Base-by-base conservation (phyloP, 1,140 invertebrate species). In the Colletes gigas region DNA sequence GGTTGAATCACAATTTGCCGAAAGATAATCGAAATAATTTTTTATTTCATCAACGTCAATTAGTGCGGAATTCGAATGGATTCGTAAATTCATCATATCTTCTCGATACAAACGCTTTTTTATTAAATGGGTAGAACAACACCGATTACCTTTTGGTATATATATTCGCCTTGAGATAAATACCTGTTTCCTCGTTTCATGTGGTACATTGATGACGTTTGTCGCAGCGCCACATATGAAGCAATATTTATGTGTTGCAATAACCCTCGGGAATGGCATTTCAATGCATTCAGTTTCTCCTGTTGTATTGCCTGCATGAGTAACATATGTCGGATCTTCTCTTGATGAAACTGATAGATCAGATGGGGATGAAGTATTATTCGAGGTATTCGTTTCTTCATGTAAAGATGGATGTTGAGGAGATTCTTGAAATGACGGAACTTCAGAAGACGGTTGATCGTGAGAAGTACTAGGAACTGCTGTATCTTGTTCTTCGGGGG, bases 21-120 rank as follows among this genome's bases (percentile, higher is more conserved):
- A 39, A 14, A 77, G 65, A 30, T 39, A 57, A 59, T 68, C 63
- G 30, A 77, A 67, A 8, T 59, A 17, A 47, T 67, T 67, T 3
- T 14, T 47, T n/a, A 77, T 44, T 15, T 68, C 65, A 30, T n/a
- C 17, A 4, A 3, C 63, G 30, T 14, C 59, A 1, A 68, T 15
- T 59, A n/a, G 63, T 41, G 60, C 3, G 39, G 62, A 30, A n/a
- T 65, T 75, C 14, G 62, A 66, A 52, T 65, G 12, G 10, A 19
- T 10, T 14, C 41, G 62, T 39, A 75, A 39, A 14, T 52, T 30
- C 17, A 8, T 6, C 12, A 66, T 15, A 41, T 82, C 71, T 60
- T 79, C 72, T 52, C 14, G 50, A 65, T 62, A 82, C 63, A 82
- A 66, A 54, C 65, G 55, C 21, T 83, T 77, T 55, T 78, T 77